Conservation (phyloP, 1,140 invertebrate genomes). For the Halyomorpha halys region DNA sequence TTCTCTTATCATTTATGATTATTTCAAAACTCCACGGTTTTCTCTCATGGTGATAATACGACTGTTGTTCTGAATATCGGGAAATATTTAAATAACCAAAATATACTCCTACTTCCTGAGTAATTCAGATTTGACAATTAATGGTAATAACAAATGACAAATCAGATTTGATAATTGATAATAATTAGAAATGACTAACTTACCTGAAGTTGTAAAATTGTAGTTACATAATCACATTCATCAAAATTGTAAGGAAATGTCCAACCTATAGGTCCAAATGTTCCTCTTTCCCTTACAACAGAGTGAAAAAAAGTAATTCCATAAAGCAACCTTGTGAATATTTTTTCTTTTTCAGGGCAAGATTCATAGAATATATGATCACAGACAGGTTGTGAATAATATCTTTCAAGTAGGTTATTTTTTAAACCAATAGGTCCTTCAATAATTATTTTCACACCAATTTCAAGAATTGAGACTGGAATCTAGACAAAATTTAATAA, state of each 20-base stretch:
- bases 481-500: slow-evolving; percentile 41
- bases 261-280: slow-evolving; percentile 88
- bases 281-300: slow-evolving; percentile 69
- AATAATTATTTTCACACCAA: slow-evolving; percentile 89
- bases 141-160: no score
- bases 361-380: slow-evolving; percentile 54
- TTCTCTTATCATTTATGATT: no score
- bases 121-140: slow-evolving; percentile 36
- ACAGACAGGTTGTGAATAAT: slow-evolving; percentile 65
- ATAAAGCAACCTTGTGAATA: slow-evolving; percentile 74
- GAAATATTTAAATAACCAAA: no score
- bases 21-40: no score
- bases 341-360: slow-evolving; percentile 53
- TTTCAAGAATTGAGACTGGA: slow-evolving; percentile 76
- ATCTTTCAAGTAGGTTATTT: slow-evolving; percentile 74
- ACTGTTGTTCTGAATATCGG: no score
- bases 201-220: slow-evolving; percentile 76
- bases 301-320: slow-evolving; percentile 90
- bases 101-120: no score
- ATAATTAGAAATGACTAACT: slow-evolving; percentile 47
- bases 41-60: no score
- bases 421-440: slow-evolving; percentile 80
- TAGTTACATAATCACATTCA: slow-evolving; percentile 87
- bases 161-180: no score
- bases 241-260: slow-evolving; percentile 92